Evolutionary conservation across 30 jellyfish, hydroid and myxozoan genomes (phyloP).

Genomic region (Catostylus mosaicus): DNA sequence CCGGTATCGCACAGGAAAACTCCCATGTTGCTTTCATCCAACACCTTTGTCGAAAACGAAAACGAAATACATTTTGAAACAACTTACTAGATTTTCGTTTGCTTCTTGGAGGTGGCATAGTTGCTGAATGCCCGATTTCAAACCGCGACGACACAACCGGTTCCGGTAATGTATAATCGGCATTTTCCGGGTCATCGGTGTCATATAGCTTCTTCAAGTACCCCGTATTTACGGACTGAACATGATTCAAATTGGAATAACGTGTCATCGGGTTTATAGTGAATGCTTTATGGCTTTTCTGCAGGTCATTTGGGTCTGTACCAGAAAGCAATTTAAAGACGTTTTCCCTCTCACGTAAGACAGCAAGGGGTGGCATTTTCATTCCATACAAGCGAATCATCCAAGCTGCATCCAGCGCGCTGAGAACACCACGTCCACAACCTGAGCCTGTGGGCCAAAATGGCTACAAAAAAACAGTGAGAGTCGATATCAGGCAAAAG

Average conservation of each 20-base stretch:
- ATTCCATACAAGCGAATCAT: slow-evolving; percentile 86
- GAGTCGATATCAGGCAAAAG: too few relatives aligned
- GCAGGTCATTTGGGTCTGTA: slow-evolving; percentile 80
- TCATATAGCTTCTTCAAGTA: slow-evolving; percentile 84
- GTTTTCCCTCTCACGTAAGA: slow-evolving; percentile 93
- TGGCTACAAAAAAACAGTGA: slow-evolving; percentile 89
- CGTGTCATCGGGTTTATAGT: slow-evolving; percentile 97
- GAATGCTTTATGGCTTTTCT: slow-evolving; percentile 87
- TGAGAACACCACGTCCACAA: slow-evolving; percentile 96
- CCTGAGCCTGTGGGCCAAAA: slow-evolving; percentile 99
- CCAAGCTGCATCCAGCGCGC: slow-evolving; percentile 97
- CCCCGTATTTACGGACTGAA: slow-evolving; percentile 47
- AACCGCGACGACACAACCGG: slow-evolving; percentile 37
- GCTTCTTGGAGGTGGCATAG: slow-evolving; percentile 36
- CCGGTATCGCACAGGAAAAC: too few relatives aligned
- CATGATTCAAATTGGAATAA: slow-evolving; percentile 80
- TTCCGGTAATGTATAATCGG: slow-evolving; percentile 80
- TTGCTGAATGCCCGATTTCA: slow-evolving; percentile 70
- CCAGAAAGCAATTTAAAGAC: slow-evolving; percentile 93
- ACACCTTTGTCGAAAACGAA: too few relatives aligned
- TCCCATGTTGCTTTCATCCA: too few relatives aligned
- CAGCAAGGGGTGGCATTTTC: slow-evolving; percentile 86
- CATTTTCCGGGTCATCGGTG: slow-evolving; percentile 94
- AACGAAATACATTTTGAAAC: too few relatives aligned
- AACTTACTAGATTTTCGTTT: slow-evolving; percentile 68